Conservation (phyloP, 2,888 invertebrate species). For the Drosophila longiperda region DNA sequence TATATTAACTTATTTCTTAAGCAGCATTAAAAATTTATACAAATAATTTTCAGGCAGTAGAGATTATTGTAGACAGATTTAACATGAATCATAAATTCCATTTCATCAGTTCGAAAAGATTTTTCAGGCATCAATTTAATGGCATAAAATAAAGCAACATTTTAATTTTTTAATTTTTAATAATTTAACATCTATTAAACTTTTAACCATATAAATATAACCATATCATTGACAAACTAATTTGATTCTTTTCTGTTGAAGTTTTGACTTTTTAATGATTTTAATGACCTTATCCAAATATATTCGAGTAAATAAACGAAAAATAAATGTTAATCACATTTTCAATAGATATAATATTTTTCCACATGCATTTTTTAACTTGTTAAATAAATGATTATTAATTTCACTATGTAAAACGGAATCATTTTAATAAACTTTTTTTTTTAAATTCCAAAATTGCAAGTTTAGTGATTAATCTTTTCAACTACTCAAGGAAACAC, state of each 20-base stretch:
- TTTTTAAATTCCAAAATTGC: rapidly evolving
- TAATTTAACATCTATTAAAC: neutral
- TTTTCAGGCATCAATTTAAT: neutral
- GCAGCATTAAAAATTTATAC: neutral
- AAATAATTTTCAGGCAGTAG: too few relatives aligned
- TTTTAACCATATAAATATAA: neutral
- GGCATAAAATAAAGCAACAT: neutral
- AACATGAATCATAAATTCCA: neutral
- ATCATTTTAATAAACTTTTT: neutral
- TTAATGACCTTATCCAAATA: neutral
- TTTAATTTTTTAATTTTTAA: too few relatives aligned
- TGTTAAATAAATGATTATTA: neutral
- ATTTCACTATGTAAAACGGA: neutral
- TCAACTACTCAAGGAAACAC: neutral
- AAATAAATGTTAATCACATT: neutral
- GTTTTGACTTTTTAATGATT: neutral
- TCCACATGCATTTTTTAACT: neutral
- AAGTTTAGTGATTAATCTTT: neutral
- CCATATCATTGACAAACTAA: neutral
- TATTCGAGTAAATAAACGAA: neutral
- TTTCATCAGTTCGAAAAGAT: neutral
- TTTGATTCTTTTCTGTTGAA: neutral
- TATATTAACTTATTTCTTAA: neutral
- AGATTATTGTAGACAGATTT: neutral
- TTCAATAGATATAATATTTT: neutral